These are phyloP conservation scores for Lophotriccus pileatus DNA, from an alignment of 2,797 vertebrate genomes.

Conservation along the genomic window DNA sequence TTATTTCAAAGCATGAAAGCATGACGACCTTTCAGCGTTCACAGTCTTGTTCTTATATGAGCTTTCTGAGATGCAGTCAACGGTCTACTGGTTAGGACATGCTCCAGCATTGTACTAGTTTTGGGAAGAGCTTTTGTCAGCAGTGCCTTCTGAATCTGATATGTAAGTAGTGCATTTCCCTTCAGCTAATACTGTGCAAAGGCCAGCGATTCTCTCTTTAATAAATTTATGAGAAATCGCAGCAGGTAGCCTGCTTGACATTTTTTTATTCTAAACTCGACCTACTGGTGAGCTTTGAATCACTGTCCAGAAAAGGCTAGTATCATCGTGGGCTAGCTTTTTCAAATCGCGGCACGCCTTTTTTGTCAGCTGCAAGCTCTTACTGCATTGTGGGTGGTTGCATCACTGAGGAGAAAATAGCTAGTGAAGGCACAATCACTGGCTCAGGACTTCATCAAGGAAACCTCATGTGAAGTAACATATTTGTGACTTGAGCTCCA, in stretches of 20 bases:
- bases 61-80: slow-evolving; percentile 39
- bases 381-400: background rate
- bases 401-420: slow-evolving; percentile 27
- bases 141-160: background rate
- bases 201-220: background rate
- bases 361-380: slow-evolving; percentile 22
- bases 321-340: background rate
- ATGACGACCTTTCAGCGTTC: slow-evolving; percentile 63
- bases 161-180: background rate
- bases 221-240: background rate
- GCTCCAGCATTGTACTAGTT: slow-evolving; percentile 55
- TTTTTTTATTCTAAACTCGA: background rate
- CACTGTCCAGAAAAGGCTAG: background rate
- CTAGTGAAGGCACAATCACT: background rate
- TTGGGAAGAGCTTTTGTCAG: slow-evolving; percentile 3
- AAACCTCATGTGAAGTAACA: background rate
- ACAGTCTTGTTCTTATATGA: slow-evolving; percentile 22
- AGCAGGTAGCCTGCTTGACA: background rate
- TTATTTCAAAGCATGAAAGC: slow-evolving; percentile 65
- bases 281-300: background rate
- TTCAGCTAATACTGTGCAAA: background rate
- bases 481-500: background rate
- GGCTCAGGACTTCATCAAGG: background rate
- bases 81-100: slow-evolving; percentile 43
- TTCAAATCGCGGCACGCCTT: background rate